Evolutionary conservation across 2,888 invertebrate genomes (phyloP).

Genomic region (Hipparchia sbordonii): DNA sequence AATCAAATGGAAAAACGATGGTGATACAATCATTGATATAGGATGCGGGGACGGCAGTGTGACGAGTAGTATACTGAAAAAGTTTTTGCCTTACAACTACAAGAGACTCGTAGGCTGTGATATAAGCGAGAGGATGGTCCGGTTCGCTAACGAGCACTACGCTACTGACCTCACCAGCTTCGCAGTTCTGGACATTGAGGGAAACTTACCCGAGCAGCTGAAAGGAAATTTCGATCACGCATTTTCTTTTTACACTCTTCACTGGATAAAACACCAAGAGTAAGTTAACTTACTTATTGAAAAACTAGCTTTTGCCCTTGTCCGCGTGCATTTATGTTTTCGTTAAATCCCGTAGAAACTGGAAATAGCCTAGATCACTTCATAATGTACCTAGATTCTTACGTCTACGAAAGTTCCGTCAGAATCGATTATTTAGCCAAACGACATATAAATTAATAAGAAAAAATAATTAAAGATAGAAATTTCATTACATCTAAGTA

Average conservation of each 20-base stretch:
- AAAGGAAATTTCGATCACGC: constrained; percentile 84
- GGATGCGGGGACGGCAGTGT: constrained; percentile 90
- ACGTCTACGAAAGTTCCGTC: not conserved
- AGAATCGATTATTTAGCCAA: not conserved
- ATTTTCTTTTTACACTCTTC: constrained; percentile 90
- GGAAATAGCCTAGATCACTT: too few relatives aligned
- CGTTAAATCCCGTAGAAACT: too few relatives aligned
- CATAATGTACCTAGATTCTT: not conserved
- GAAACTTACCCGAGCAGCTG: constrained; percentile 72
- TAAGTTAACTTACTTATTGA: constrained; percentile 57
- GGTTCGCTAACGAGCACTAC: constrained; percentile 84
- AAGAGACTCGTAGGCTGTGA: constrained; percentile 85
- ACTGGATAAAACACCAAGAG: constrained; percentile 90
- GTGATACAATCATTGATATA: constrained; percentile 84
- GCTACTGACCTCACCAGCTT: constrained; percentile 72
- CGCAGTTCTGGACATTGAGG: constrained; percentile 82
- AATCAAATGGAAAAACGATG: constrained; percentile 80
- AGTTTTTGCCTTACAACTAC: constrained; percentile 82
- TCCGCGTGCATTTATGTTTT: not conserved
- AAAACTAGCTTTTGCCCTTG: not conserved
- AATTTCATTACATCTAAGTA: too few relatives aligned
- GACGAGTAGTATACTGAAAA: constrained; percentile 83
- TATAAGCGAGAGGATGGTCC: constrained; percentile 87
- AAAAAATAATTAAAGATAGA: too few relatives aligned
- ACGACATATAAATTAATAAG: not conserved